These are phyloP conservation scores for Cerastoderma edule DNA, from an alignment of 2,888 invertebrate species.

Conservation along the genomic window DNA sequence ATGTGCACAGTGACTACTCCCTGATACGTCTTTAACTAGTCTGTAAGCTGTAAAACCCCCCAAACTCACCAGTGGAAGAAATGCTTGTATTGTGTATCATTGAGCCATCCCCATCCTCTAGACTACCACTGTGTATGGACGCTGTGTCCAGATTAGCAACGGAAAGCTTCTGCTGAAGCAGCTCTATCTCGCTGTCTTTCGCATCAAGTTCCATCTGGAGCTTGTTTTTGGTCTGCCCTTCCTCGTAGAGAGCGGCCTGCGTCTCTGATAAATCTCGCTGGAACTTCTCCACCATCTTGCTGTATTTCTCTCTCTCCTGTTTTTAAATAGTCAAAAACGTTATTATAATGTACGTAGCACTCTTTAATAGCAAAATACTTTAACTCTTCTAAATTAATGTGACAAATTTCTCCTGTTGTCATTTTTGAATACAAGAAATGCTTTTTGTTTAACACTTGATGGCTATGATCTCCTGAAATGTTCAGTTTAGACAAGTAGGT, in stretches of 20 bases:
- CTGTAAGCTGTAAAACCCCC: too few species aligned
- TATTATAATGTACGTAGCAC: too few species aligned
- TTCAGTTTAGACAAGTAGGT: too few species aligned
- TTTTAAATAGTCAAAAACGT: too few species aligned
- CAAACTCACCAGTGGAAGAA: conserved; percentile 46
- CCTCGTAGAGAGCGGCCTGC: conserved; percentile 91
- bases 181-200: conserved; percentile 98
- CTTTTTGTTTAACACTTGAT: too few species aligned
- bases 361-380: too few species aligned
- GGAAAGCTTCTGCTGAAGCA: conserved; percentile 91
- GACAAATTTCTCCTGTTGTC: too few species aligned
- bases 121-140: conserved; percentile 92
- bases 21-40: too few species aligned
- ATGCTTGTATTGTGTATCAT: conserved; percentile 59
- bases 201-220: conserved; percentile 98
- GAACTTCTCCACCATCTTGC: conserved; percentile 92
- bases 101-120: conserved; percentile 62
- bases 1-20: too few species aligned
- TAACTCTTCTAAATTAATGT: too few species aligned
- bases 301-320: conserved; percentile 96
- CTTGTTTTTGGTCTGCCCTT: conserved; percentile 86
- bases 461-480: too few species aligned
- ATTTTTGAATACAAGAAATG: too few species aligned
- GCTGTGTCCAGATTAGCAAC: conserved; percentile 93
- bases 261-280: conserved; percentile 94